phyloP scores from a whole-genome alignment of 2,888 invertebrate species.

The Standfussiana lucernea region DNA sequence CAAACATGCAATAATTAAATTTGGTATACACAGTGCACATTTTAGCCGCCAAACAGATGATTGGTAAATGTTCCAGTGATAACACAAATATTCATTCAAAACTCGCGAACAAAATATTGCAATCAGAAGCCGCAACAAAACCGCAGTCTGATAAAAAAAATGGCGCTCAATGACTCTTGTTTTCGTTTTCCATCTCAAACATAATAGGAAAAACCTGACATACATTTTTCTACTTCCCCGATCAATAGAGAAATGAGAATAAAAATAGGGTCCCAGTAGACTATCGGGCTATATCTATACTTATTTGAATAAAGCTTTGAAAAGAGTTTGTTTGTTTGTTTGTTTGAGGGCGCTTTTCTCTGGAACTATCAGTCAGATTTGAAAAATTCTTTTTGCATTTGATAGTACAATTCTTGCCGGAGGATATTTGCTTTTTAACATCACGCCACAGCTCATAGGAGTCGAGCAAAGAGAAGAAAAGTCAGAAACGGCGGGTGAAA shows the following conservation, averaged over 20 bases:
- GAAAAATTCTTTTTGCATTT: neutral
- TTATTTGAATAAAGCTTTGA: neutral
- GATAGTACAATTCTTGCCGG: neutral
- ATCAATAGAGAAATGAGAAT: constrained; percentile 51
- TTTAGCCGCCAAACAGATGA: neutral
- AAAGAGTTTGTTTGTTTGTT: neutral
- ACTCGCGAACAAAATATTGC: constrained; percentile 12
- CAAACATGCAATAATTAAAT: neutral
- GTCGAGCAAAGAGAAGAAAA: neutral
- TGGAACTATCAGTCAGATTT: neutral
- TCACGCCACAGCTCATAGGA: neutral
- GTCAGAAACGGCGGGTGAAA: neutral
- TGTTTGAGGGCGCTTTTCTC: neutral
- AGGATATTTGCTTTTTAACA: neutral
- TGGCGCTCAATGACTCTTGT: constrained; percentile 8
- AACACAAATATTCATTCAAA: neutral
- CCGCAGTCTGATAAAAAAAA: neutral
- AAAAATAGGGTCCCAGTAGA: constrained; percentile 45
- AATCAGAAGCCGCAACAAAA: neutral
- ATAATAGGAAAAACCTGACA: constrained; percentile 34
- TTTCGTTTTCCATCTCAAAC: constrained; percentile 29
- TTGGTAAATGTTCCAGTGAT: neutral
- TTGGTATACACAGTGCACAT: neutral
- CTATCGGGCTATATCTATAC: constrained; percentile 16
- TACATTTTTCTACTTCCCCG: constrained; percentile 31